Base-by-base conservation (phyloP, 2,113 vertebrate genomes). In the Forbesichthys agassizii region DNA sequence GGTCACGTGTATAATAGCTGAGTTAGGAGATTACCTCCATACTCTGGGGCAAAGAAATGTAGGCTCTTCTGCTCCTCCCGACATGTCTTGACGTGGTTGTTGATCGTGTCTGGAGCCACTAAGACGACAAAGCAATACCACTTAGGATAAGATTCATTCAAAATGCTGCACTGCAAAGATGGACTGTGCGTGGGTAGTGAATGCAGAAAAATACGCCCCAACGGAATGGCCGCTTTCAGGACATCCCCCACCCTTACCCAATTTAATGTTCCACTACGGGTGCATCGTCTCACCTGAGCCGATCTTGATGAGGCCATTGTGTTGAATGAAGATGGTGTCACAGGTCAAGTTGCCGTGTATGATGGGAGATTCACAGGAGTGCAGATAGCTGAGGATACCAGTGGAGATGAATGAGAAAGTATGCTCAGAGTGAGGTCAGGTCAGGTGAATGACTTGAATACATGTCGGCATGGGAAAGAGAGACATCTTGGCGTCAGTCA, bases 301-400 rank as follows among this genome's bases (percentile, higher is more conserved):
- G 0, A 99, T 99, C 86, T 99, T 99, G 90, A 99, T 99, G 88
- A 99, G 94, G 69, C 98, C 98, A 0, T 99, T 99, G 91, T 99
- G 98, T 91, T 99, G 98, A 87, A 99, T 99, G 90, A 99, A 99
- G 93, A 99, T 99, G 78, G 98, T 99, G 92, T 99, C 98, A 20
- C 98, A 98, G 75, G 98, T 99, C 87, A 99, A 92, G 91, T 99
- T 99, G 48, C 98, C 98, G 0, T 99, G 97, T 85, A 99, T 99
- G 90, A 99, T 99, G 12, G 98, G 93, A 67, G 96, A 95, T 65
- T 99, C 96, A 91, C 97, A 99, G 65, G 95, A 98, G 88, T 99
- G 98, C 85, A 99, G 93, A 88, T 99, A 99, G 91, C 98, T 99
- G 84, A 49, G 61, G 51, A 70, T 47, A 48, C 16, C 48, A 33